phyloP scores from a whole-genome alignment of 2,888 invertebrate species.

The Vanessa cardui region DNA sequence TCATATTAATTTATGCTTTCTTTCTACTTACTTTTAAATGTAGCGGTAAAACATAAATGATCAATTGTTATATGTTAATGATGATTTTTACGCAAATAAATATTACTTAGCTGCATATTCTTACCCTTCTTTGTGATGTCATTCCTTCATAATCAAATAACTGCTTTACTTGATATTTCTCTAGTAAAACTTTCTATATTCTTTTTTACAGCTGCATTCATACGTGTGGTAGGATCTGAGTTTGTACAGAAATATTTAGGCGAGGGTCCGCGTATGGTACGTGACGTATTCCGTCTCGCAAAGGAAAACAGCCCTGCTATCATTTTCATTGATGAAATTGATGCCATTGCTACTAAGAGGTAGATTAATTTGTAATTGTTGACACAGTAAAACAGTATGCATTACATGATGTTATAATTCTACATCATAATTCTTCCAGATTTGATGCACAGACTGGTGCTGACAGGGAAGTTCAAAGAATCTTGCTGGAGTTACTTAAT shows the following conservation, averaged over 20 bases:
- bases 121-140: too few species aligned
- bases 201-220: constrained; percentile 91
- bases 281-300: constrained; percentile 99
- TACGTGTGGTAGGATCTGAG: constrained; percentile 99
- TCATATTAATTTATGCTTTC: too few species aligned
- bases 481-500: constrained; percentile 97
- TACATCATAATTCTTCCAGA: constrained; percentile 49
- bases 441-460: constrained; percentile 99
- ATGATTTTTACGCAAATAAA: too few species aligned
- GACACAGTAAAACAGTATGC: neutral
- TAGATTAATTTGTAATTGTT: constrained; percentile 42
- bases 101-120: too few species aligned
- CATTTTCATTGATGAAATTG: constrained; percentile 99
- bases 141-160: too few species aligned
- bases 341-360: constrained; percentile 99
- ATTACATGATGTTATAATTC: neutral
- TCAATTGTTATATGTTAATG: too few species aligned
- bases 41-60: too few species aligned
- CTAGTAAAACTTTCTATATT: too few species aligned
- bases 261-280: constrained; percentile 99
- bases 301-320: constrained; percentile 99
- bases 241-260: constrained; percentile 99
- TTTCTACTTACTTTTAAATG: too few species aligned
- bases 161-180: too few species aligned
- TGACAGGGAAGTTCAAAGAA: constrained; percentile 99